These are phyloP conservation scores for Columba guinea DNA, from an alignment of 2,797 vertebrate species.

Conservation along the genomic window DNA sequence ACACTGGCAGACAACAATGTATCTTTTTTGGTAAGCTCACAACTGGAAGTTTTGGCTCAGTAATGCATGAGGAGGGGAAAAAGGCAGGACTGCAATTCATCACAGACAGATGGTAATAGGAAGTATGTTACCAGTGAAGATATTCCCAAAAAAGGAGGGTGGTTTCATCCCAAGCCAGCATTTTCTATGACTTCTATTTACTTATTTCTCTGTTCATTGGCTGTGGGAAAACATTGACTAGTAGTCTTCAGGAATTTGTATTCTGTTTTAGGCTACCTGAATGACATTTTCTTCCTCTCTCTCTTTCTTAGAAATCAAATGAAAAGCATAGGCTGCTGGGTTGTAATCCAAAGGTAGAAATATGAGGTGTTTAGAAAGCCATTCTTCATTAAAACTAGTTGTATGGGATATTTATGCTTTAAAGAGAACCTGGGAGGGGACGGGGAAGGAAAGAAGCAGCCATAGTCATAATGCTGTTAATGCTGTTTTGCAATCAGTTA, in stretches of 20 bases:
- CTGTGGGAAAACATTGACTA: neutral
- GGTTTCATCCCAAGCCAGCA: neutral
- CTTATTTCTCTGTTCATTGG: neutral
- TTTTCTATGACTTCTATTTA: neutral
- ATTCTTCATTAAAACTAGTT: neutral
- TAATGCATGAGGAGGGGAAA: neutral
- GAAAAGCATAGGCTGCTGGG: neutral
- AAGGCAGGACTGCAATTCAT: neutral
- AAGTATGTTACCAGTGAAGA: neutral
- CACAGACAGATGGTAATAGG: neutral
- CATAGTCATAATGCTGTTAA: neutral
- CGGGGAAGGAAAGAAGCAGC: no score
- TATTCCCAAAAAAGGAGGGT: neutral
- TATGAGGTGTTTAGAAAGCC: neutral
- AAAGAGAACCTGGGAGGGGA: neutral
- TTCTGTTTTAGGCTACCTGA: neutral
- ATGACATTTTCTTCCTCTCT: neutral
- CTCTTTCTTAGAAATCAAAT: neutral
- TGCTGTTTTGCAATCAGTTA: neutral
- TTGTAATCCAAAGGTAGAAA: neutral
- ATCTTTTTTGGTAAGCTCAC: neutral
- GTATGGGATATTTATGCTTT: neutral
- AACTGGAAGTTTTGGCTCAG: neutral
- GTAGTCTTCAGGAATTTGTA: neutral
- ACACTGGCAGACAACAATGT: neutral